Base-by-base conservation (phyloP, 2,888 invertebrate genomes). In the Andricus curvator region DNA sequence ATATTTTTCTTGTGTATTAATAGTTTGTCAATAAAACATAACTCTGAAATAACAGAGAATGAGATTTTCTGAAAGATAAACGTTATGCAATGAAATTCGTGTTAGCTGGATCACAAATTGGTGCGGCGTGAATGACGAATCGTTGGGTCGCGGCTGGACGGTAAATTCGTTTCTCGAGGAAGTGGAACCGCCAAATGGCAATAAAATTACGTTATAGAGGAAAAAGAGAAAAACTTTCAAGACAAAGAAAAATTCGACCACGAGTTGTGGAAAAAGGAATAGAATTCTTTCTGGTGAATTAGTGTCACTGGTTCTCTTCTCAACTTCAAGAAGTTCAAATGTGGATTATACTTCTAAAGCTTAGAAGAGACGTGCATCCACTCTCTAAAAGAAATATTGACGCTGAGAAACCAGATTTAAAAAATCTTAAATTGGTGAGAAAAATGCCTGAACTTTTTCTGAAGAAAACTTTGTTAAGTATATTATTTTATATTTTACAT, bases 121-220 rank as follows among this genome's bases (percentile, higher is more conserved):
- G 2, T 20, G 56, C 51, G 56, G 74, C n/a, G 56, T 74, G n/a
- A 74, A 74, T 74, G 74, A 74, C 20, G 56, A 74, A 74, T 74
- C 20, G 51, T n/a, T 56, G 51, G 29, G 51, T 70, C 29, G 29
- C n/a, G 51, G n/a, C 33, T 51, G 22, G 25, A 33, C 20, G 11
- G 48, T 70, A 70, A 70, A 70, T 48, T 48, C n/a, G 56, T 74
- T 74, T 56, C 70, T 51, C n/a, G 48, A 20, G 70, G 29, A 74
- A 51, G 56, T 74, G 11, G 51, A 70, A 70, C 51, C 51, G 20
- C 20, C 56, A 74, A 74, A 74, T 56, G n/a, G 56, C 11, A 33
- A 20, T 70, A 70, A 51, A 70, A 17, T 33, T 56, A 37, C n/a
- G n/a, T 56, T 37, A 20, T 13, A 37, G 8, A 37, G 6, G 33